These are phyloP conservation scores for Pocota personata DNA, from an alignment of 2,888 invertebrate species.

Conservation along the genomic window DNA sequence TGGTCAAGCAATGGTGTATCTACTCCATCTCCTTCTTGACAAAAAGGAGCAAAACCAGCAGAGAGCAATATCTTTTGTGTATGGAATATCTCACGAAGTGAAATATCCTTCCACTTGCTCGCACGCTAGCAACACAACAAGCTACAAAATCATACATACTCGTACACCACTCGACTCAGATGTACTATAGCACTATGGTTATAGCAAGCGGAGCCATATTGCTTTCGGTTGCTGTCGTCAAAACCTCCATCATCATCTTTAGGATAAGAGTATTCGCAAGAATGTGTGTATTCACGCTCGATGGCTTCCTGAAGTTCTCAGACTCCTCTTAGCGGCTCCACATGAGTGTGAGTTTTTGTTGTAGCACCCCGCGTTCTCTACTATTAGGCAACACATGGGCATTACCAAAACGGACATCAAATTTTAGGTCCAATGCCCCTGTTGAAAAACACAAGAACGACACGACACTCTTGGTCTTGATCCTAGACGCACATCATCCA, in stretches of 20 bases:
- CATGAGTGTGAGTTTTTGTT: background rate
- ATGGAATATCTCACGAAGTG: constrained; percentile 67
- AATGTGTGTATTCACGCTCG: constrained; percentile 46
- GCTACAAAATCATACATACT: constrained; percentile 16
- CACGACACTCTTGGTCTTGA: background rate
- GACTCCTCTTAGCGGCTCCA: constrained; percentile 14
- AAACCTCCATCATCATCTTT: constrained; percentile 44
- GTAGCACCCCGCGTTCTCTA: constrained; percentile 5
- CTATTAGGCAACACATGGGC: constrained; percentile 6
- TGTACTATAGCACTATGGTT: background rate
- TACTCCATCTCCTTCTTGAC: constrained; percentile 44
- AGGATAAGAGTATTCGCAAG: constrained; percentile 51
- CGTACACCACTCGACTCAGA: background rate
- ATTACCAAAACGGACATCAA: constrained; percentile 23
- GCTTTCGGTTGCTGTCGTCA: constrained; percentile 38
- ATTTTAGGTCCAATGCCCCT: constrained; percentile 2
- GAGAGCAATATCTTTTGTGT: constrained; percentile 66
- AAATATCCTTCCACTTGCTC: constrained; percentile 71
- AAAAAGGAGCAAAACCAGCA: constrained; percentile 49
- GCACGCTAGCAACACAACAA: constrained; percentile 56
- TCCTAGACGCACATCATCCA: background rate
- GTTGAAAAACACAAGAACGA: constrained; percentile 14
- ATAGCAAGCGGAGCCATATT: constrained; percentile 26
- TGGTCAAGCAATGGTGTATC: constrained; percentile 58
- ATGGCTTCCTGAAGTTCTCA: constrained; percentile 25